Evolutionary conservation across 2,113 vertebrate species (phyloP).

Genomic region (Rhinopithecus roxellana): DNA sequence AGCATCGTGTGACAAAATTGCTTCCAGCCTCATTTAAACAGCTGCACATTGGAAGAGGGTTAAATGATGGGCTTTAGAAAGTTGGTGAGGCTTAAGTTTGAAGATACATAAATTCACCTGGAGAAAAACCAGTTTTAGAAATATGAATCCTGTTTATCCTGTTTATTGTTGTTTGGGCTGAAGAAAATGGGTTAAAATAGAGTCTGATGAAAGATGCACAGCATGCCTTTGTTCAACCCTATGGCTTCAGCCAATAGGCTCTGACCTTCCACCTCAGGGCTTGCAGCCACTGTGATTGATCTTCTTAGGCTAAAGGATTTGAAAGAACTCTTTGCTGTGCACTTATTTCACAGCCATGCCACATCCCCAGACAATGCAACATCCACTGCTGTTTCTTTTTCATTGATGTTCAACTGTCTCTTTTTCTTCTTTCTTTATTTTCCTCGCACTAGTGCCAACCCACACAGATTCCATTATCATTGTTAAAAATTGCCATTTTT

Average conservation of each 20-base stretch:
- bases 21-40: slow-evolving; percentile 78
- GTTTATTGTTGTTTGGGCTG: background rate
- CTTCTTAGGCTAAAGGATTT: slow-evolving; percentile 32
- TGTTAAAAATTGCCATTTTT: slow-evolving; percentile 3
- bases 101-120: slow-evolving; percentile 69
- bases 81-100: slow-evolving; percentile 72
- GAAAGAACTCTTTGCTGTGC: slow-evolving; percentile 15
- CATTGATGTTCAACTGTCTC: background rate
- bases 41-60: slow-evolving; percentile 61
- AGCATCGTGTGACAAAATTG: slow-evolving; percentile 65
- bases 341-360: slow-evolving; percentile 54
- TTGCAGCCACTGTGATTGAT: slow-evolving; percentile 51
- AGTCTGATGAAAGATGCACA: background rate
- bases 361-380: background rate
- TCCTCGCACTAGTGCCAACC: background rate
- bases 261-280: slow-evolving; percentile 27
- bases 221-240: background rate
- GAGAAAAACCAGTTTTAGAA: slow-evolving; percentile 61
- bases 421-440: background rate
- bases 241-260: slow-evolving; percentile 1
- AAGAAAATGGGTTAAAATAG: background rate
- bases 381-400: slow-evolving; percentile 49
- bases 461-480: slow-evolving; percentile 44
- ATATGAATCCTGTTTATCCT: slow-evolving; percentile 49
- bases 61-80: slow-evolving; percentile 75